Conservation (phyloP, 2,113 vertebrate species). For the Romanogobio albipinnatus region DNA sequence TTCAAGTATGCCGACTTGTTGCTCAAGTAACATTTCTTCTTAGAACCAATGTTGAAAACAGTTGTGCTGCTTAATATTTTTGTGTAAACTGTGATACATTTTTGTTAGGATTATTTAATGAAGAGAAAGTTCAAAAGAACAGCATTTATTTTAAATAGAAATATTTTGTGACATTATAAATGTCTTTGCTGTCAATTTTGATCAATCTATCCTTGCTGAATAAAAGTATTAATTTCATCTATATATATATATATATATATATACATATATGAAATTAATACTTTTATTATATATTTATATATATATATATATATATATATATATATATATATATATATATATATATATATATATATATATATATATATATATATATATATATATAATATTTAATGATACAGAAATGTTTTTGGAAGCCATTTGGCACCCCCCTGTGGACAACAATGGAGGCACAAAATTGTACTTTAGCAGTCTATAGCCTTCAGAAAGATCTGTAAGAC, state of each 20-base stretch:
- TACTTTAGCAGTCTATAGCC: background rate
- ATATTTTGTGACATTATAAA: background rate
- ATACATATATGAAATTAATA: too few relatives aligned
- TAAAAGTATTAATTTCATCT: background rate
- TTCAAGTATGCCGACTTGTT: too few relatives aligned
- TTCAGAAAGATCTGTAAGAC: background rate
- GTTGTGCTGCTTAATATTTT: background rate
- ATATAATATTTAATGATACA: background rate
- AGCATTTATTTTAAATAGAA: background rate
- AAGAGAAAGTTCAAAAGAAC: background rate
- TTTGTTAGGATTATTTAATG: too few relatives aligned
- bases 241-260: background rate
- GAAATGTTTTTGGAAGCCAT: constrained; percentile 12
- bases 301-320: too few relatives aligned
- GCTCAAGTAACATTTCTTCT: too few relatives aligned
- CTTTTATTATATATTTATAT: too few relatives aligned
- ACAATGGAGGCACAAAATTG: background rate
- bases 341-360: too few relatives aligned
- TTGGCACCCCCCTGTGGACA: constrained; percentile 66
- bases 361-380: too few relatives aligned
- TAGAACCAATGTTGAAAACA: background rate
- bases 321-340: too few relatives aligned
- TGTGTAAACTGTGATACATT: too few relatives aligned
- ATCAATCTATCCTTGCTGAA: background rate
- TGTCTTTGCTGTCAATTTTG: background rate